Evolutionary conservation across 2,888 invertebrate genomes (phyloP).

Genomic region (Oscheius onirici): DNA sequence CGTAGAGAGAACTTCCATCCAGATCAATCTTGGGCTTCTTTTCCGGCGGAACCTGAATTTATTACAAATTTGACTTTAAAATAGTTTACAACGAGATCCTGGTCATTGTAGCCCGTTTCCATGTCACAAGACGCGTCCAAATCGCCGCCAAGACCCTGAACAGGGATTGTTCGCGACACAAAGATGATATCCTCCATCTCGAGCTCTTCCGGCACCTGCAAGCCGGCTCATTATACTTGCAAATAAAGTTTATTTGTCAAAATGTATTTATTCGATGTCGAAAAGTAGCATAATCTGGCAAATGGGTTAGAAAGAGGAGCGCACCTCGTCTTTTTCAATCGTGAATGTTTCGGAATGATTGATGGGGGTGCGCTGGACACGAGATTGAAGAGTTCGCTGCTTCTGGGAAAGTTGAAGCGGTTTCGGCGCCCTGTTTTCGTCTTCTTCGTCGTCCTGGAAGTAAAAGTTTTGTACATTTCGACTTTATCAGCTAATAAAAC

Average conservation of each 20-base stretch:
- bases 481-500: too few species aligned
- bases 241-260: too few species aligned
- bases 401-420: constrained; percentile 7
- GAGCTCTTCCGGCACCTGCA: constrained; percentile 13
- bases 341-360: neutral
- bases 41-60: constrained; percentile 38
- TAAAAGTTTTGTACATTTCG: too few species aligned
- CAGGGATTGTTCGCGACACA: neutral
- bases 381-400: constrained; percentile 39
- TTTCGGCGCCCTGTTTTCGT: constrained; percentile 37
- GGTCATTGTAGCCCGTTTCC: constrained; percentile 21
- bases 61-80: neutral
- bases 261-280: constrained; percentile 1
- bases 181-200: constrained; percentile 10
- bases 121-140: neutral
- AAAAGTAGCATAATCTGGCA: neutral
- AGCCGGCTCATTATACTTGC: neutral
- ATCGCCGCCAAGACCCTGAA: constrained; percentile 21
- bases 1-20: constrained; percentile 35
- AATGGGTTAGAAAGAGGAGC: constrained; percentile 11
- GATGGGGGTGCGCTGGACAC: constrained; percentile 38
- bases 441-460: constrained; percentile 50
- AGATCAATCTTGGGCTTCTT: constrained; percentile 53
- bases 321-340: constrained; percentile 31
- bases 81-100: constrained; percentile 24